Conservation (phyloP, 1,140 invertebrate genomes). For the Habropoda laboriosa region DNA sequence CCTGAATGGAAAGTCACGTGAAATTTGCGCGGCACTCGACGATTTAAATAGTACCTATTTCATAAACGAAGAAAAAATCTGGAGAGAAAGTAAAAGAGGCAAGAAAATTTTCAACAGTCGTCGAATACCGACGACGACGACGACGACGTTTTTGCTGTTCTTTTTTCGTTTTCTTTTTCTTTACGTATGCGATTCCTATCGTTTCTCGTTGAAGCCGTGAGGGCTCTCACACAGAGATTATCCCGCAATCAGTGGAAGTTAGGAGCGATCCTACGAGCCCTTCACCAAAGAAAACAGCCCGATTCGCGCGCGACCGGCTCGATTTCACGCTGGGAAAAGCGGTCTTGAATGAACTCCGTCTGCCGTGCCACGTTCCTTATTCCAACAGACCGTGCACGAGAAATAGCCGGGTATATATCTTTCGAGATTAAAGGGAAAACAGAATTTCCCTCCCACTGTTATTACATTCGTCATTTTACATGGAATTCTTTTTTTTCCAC, state of each 20-base stretch:
- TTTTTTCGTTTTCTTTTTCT: background rate
- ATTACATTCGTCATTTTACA: background rate
- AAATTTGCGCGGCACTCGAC: too few species aligned
- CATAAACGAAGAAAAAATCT: too few species aligned
- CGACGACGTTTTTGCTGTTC: background rate
- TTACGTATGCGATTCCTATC: slow-evolving; percentile 35
- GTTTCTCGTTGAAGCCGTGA: slow-evolving; percentile 15
- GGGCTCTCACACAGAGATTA: slow-evolving; percentile 34
- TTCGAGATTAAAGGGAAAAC: background rate
- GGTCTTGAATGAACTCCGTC: background rate
- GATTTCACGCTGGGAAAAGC: slow-evolving; percentile 15
- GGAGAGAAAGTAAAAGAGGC: too few species aligned
- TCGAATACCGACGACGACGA: slow-evolving; percentile 11
- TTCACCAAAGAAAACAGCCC: slow-evolving; percentile 27
- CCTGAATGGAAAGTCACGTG: too few species aligned
- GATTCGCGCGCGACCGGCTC: background rate
- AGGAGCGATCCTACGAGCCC: background rate
- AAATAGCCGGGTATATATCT: too few species aligned
- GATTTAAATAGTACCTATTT: background rate
- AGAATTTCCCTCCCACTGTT: too few species aligned
- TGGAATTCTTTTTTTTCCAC: too few species aligned
- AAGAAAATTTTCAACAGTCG: too few species aligned
- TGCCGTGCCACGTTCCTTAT: too few species aligned
- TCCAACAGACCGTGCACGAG: too few species aligned
- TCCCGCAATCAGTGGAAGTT: slow-evolving; percentile 24